Conservation (phyloP, 1,140 invertebrate genomes). For the Ectropis grisescens region DNA sequence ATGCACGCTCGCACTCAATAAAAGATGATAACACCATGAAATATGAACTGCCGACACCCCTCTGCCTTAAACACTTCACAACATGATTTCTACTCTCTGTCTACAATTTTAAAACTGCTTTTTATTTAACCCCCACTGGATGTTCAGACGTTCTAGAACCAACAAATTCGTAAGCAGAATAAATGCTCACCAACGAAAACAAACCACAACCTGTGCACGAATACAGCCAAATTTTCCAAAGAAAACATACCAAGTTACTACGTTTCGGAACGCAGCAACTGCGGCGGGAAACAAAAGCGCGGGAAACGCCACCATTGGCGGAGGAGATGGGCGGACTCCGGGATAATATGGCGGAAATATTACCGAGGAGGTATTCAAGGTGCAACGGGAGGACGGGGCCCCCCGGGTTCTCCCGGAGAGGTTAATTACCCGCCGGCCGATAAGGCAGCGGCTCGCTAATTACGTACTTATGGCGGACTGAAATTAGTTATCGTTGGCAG, state of each 20-base stretch:
- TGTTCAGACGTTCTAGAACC: constrained; percentile 33
- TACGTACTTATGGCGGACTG: constrained; percentile 69
- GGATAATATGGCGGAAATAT: constrained; percentile 67
- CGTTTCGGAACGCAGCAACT: constrained; percentile 53
- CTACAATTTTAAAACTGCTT: too few species aligned
- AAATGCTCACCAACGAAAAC: constrained; percentile 54
- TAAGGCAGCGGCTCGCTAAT: constrained; percentile 69
- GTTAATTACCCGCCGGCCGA: constrained; percentile 67
- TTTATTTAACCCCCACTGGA: background rate
- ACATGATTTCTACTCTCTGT: too few species aligned
- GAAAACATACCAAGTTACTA: constrained; percentile 53
- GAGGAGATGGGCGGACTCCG: constrained; percentile 61
- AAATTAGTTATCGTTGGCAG: constrained; percentile 67
- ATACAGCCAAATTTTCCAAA: constrained; percentile 62
- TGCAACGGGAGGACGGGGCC: constrained; percentile 27
- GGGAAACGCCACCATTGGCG: constrained; percentile 58
- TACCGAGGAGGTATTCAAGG: constrained; percentile 62
- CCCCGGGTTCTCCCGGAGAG: constrained; percentile 33
- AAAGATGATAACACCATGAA: constrained; percentile 69
- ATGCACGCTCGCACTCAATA: constrained; percentile 67
- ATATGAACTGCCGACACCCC: constrained; percentile 64
- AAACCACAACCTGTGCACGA: constrained; percentile 43
- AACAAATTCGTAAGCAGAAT: constrained; percentile 37
- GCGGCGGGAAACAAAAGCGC: constrained; percentile 65
- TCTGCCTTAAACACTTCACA: too few species aligned